phyloP scores from a whole-genome alignment of 2,797 vertebrate genomes.

The Gephyroberyx darwinii region DNA sequence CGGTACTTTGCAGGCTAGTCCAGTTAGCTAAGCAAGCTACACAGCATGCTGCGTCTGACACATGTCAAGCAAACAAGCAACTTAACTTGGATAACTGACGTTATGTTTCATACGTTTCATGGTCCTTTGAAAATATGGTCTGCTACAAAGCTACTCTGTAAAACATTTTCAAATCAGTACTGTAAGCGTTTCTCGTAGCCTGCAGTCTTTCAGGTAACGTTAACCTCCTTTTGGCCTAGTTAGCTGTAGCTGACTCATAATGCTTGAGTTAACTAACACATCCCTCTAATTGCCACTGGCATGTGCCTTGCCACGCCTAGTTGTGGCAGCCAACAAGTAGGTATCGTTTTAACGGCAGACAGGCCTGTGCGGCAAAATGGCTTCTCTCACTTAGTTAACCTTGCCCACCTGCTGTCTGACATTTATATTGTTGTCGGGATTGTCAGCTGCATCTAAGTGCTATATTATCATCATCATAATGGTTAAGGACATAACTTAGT shows the following conservation, averaged over 20 bases:
- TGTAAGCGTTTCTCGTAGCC: too few species aligned
- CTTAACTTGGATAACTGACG: not conserved
- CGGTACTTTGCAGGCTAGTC: conserved; percentile 56
- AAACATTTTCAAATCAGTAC: accelerated
- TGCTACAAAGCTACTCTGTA: accelerated
- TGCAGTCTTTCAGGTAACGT: not conserved
- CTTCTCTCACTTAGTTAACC: conserved; percentile 52
- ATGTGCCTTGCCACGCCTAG: conserved; percentile 38
- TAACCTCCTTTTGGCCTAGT: conserved; percentile 25
- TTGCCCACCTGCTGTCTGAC: conserved; percentile 49
- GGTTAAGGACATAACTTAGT: not conserved
- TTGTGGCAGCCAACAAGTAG: conserved; percentile 9
- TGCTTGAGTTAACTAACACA: conserved; percentile 10
- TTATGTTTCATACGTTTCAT: not conserved
- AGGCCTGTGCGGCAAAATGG: conserved; percentile 64
- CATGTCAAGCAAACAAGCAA: conserved; percentile 39
- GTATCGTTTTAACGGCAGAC: conserved; percentile 8
- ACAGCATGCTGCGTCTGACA: conserved; percentile 47
- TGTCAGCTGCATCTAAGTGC: not conserved
- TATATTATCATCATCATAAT: not conserved
- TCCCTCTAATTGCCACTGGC: conserved; percentile 32
- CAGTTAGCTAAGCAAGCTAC: conserved; percentile 56
- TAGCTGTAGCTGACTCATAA: not conserved
- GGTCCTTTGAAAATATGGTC: accelerated
- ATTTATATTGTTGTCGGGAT: not conserved